These are phyloP conservation scores for Nematopogon swammerdamellus DNA, from an alignment of 2,888 invertebrate species.

Conservation along the genomic window DNA sequence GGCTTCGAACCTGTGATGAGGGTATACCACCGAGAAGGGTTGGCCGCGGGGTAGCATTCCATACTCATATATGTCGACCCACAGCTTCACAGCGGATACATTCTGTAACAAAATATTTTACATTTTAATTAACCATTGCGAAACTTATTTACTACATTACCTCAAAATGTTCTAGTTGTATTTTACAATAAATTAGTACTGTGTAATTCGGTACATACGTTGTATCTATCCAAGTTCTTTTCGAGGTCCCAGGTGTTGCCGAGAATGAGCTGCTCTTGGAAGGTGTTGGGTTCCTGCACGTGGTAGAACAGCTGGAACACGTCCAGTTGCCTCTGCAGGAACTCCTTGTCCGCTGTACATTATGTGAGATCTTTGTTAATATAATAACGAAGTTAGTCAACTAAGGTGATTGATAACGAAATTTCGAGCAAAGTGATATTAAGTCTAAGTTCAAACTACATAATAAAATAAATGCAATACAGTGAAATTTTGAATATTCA, in stretches of 20 bases:
- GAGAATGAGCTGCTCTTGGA: slow-evolving; percentile 44
- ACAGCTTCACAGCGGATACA: slow-evolving; percentile 51
- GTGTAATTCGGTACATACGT: too few species aligned
- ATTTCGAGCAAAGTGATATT: too few species aligned
- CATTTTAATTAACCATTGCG: too few species aligned
- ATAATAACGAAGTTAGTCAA: too few species aligned
- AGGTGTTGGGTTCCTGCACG: slow-evolving; percentile 56
- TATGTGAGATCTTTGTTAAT: background rate
- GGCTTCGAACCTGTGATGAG: slow-evolving; percentile 60
- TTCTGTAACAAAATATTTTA: slow-evolving; percentile 43
- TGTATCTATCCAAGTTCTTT: slow-evolving; percentile 45
- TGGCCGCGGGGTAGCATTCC: slow-evolving; percentile 55
- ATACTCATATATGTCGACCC: slow-evolving; percentile 48
- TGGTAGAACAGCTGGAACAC: slow-evolving; percentile 43
- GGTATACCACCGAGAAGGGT: slow-evolving; percentile 55
- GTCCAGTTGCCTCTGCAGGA: slow-evolving; percentile 37
- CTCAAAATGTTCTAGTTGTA: too few species aligned
- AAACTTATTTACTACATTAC: too few species aligned
- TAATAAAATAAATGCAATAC: too few species aligned
- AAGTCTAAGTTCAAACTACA: too few species aligned
- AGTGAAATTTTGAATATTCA: too few species aligned
- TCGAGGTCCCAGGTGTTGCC: slow-evolving; percentile 48
- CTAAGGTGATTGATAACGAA: too few species aligned
- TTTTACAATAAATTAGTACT: too few species aligned
- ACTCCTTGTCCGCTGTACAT: slow-evolving; percentile 45